Evolutionary conservation across 1,140 invertebrate genomes (phyloP).

Genomic region (Megathymus violae): DNA sequence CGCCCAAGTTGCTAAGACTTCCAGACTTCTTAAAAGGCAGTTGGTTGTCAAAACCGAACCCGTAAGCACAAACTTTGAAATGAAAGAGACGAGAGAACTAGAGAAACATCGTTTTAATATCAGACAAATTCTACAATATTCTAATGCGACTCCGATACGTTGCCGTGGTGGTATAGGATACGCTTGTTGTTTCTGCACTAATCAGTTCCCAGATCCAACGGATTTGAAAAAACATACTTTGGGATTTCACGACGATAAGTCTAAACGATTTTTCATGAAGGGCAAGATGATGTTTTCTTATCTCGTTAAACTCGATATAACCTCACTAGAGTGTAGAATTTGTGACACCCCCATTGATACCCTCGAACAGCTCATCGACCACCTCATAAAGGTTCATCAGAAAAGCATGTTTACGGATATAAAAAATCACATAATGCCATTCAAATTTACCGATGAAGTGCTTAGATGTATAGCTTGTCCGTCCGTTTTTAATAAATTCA

Average conservation of each 20-base stretch:
- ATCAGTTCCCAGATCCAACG: conserved; percentile 39
- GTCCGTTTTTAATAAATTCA: conserved; percentile 39
- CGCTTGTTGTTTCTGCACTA: conserved; percentile 38
- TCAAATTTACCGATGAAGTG: conserved; percentile 45
- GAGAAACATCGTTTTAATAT: conserved; percentile 30
- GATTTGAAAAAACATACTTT: conserved; percentile 39
- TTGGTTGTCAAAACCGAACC: conserved; percentile 11
- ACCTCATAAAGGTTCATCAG: conserved; percentile 43
- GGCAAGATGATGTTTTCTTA: conserved; percentile 27
- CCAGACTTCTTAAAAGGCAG: conserved; percentile 20
- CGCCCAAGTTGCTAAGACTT: background rate
- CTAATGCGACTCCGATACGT: conserved; percentile 42
- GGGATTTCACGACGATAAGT: conserved; percentile 23
- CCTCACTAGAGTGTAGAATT: conserved; percentile 37
- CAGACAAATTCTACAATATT: conserved; percentile 21
- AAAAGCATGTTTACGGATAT: conserved; percentile 44
- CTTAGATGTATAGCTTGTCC: conserved; percentile 43
- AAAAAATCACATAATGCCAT: conserved; percentile 49
- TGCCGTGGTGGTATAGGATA: conserved; percentile 42
- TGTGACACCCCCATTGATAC: conserved; percentile 32
- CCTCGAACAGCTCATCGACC: conserved; percentile 36
- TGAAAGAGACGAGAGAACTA: conserved; percentile 17
- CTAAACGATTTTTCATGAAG: conserved; percentile 29
- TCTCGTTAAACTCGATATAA: conserved; percentile 41
- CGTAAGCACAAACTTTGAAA: conserved; percentile 21